phyloP scores from a whole-genome alignment of 1,140 invertebrate species.

The Bombus turneri region DNA sequence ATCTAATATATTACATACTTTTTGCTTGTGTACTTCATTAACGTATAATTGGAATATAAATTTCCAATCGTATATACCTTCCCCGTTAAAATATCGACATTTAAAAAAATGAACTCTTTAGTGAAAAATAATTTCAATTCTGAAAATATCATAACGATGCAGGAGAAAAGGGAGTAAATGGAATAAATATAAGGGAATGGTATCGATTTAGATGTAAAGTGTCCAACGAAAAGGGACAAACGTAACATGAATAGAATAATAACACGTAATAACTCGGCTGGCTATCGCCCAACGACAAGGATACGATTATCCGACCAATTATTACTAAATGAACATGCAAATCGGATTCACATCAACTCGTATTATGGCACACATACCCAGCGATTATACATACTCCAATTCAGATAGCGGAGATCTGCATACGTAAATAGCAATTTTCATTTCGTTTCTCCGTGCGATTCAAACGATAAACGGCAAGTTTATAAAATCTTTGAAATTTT shows the following conservation, averaged over 20 bases:
- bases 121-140: not conserved
- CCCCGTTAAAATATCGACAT: no score
- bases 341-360: constrained; percentile 29
- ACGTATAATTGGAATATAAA: no score
- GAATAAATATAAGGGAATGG: not conserved
- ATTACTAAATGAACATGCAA: constrained; percentile 38
- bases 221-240: not conserved
- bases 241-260: not conserved
- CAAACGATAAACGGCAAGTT: not conserved
- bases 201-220: not conserved
- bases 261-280: constrained; percentile 10
- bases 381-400: constrained; percentile 5
- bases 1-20: no score
- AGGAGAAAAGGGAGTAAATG: not conserved
- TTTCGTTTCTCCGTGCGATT: no score
- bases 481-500: not conserved
- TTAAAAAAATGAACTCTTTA: no score
- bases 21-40: no score
- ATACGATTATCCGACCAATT: constrained; percentile 34
- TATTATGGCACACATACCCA: constrained; percentile 9
- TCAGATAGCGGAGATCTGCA: not conserved
- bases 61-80: no score
- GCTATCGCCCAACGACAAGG: not conserved
- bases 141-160: not conserved
- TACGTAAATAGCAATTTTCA: not conserved